Percentiles rank a stretch among this genome's conserved stretches.
Conservation (phyloP, 2,797 vertebrate genomes). For the Amblyraja radiata region DNA sequence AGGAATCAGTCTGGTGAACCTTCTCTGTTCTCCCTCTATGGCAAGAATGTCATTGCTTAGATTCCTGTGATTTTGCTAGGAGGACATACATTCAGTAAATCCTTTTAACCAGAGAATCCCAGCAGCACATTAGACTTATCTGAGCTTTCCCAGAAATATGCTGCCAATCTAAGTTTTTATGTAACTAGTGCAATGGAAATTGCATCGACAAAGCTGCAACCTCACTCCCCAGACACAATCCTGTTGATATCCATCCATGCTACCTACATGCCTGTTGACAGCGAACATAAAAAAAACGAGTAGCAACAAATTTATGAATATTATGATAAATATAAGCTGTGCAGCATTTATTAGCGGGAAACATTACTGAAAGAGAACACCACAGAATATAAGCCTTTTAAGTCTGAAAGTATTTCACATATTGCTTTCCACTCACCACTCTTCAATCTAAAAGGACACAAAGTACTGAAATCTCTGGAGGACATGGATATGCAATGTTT, state of each 20-base stretch:
- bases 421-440: background rate
- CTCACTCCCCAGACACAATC: background rate
- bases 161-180: background rate
- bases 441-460: background rate
- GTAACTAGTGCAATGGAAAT: background rate
- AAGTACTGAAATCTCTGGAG: no score
- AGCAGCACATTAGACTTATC: background rate
- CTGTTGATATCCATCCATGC: background rate
- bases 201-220: background rate
- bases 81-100: background rate
- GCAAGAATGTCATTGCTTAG: no score
- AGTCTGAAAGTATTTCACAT: background rate
- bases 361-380: background rate
- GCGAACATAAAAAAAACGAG: background rate
- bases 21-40: no score
- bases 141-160: background rate
- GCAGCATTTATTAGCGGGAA: background rate
- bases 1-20: no score
- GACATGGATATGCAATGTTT: no score
- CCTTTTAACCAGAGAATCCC: background rate
- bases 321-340: background rate
- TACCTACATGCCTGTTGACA: background rate
- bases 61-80: no score
- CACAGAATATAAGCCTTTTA: background rate
- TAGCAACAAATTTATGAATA: slow-evolving; percentile 16